Percentiles rank a stretch among this genome's conserved stretches.
These are phyloP conservation scores for Heliconius eleuchia DNA, from an alignment of 1,140 invertebrate species.

Conservation along the genomic window DNA sequence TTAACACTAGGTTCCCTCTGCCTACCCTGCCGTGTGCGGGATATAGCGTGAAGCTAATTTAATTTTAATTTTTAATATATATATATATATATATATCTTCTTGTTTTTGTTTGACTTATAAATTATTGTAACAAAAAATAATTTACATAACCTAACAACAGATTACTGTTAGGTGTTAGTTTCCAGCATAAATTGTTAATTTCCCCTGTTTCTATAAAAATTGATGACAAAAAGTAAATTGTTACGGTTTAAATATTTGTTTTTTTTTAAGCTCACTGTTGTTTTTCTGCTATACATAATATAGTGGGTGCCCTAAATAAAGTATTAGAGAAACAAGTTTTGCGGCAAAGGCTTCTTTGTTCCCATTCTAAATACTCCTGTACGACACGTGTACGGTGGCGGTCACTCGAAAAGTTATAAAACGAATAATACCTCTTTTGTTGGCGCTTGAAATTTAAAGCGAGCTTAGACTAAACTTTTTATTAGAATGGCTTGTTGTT, in stretches of 20 bases:
- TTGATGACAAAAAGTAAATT: not conserved
- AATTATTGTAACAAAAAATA: too few relatives aligned
- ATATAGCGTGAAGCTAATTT: too few relatives aligned
- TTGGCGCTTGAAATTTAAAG: conserved; percentile 51
- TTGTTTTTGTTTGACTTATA: too few relatives aligned
- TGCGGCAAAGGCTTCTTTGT: conserved; percentile 41
- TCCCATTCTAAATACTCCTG: conserved; percentile 38
- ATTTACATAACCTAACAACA: too few relatives aligned
- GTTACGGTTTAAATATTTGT: not conserved
- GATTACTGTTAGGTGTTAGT: not conserved
- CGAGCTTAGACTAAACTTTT: conserved; percentile 57
- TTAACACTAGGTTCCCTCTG: too few relatives aligned
- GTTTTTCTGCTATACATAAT: conserved; percentile 7
- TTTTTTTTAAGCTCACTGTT: not conserved
- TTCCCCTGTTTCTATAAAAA: not conserved
- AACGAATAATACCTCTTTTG: conserved; percentile 64
- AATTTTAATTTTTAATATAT: too few relatives aligned
- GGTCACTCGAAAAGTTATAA: conserved; percentile 58
- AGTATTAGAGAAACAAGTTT: conserved; percentile 31
- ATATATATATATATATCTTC: too few relatives aligned
- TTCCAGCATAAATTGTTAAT: not conserved
- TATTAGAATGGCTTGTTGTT: conserved; percentile 57
- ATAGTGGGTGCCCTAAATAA: conserved; percentile 33
- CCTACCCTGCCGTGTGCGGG: too few relatives aligned
- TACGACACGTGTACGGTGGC: conserved; percentile 43